Evolutionary conservation across 2,113 vertebrate genomes (phyloP).

Genomic region (Mola mola): DNA sequence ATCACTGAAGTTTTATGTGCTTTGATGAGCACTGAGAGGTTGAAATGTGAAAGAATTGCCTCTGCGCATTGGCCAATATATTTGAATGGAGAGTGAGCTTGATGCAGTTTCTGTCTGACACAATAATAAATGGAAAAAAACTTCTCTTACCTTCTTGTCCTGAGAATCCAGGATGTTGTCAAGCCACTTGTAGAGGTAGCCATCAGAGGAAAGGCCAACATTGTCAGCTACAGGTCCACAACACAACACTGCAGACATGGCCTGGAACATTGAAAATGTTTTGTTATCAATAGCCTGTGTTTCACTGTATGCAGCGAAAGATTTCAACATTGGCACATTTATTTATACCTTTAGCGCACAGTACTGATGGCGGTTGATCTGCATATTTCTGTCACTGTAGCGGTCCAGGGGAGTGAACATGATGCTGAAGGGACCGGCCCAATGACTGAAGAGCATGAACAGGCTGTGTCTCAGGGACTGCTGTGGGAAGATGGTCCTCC

Average conservation of each 20-base stretch:
- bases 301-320: too few relatives aligned
- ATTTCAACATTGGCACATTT: too few relatives aligned
- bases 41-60: not conserved
- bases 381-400: conserved; percentile 98
- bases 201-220: conserved; percentile 96
- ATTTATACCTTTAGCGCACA: conserved; percentile 94
- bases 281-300: too few relatives aligned
- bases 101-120: not conserved
- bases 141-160: conserved; percentile 92
- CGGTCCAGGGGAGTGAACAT: conserved; percentile 99
- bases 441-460: conserved; percentile 99
- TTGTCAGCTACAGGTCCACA: conserved; percentile 99
- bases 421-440: conserved; percentile 99
- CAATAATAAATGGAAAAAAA: too few relatives aligned
- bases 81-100: not conserved
- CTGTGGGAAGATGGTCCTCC: conserved; percentile 96
- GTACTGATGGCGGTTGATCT: conserved; percentile 98
- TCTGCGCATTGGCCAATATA: not conserved
- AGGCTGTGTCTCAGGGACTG: conserved; percentile 98
- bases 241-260: conserved; percentile 98
- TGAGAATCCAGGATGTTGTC: conserved; percentile 99
- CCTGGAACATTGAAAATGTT: conserved; percentile 74
- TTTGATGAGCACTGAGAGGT: not conserved
- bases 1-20: too few relatives aligned
- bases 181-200: conserved; percentile 99